Conservation (phyloP, 2,888 invertebrate species). For the Lepidochrysops patricia region DNA sequence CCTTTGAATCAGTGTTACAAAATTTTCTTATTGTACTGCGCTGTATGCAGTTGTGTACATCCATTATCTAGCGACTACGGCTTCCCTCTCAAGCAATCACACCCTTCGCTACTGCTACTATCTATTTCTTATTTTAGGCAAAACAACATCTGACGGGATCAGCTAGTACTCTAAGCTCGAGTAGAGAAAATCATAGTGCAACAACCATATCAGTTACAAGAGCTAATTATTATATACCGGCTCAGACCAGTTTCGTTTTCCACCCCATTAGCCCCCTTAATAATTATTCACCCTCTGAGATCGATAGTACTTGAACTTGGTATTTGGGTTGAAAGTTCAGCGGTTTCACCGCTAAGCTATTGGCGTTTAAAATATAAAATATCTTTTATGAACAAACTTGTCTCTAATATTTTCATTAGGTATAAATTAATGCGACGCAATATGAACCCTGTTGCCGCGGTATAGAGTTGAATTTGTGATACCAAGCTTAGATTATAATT, state of each 20-base stretch:
- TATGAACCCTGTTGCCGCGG: background rate
- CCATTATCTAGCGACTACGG: too few relatives aligned
- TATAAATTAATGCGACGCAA: background rate
- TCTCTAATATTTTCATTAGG: conserved; percentile 11
- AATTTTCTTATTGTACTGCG: too few relatives aligned
- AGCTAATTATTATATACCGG: background rate
- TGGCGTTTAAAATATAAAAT: conserved; percentile 7
- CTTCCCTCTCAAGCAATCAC: too few relatives aligned
- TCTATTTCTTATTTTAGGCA: too few relatives aligned
- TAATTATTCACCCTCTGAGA: conserved; percentile 7
- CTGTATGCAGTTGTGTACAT: too few relatives aligned
- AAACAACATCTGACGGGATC: too few relatives aligned
- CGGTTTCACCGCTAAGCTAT: background rate
- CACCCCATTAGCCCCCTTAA: background rate
- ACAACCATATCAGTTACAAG: conserved; percentile 1
- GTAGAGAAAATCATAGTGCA: background rate
- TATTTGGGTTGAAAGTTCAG: background rate
- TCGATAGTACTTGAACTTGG: conserved; percentile 5
- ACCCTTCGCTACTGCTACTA: too few relatives aligned
- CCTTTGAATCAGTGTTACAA: too few relatives aligned
- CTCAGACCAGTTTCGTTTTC: background rate
- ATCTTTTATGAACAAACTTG: conserved; percentile 11
- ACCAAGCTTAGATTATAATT: background rate
- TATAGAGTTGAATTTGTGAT: background rate
- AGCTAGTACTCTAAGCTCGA: too few relatives aligned